Conservation (phyloP, 2,797 vertebrate genomes). For the Myotis pilosus region DNA sequence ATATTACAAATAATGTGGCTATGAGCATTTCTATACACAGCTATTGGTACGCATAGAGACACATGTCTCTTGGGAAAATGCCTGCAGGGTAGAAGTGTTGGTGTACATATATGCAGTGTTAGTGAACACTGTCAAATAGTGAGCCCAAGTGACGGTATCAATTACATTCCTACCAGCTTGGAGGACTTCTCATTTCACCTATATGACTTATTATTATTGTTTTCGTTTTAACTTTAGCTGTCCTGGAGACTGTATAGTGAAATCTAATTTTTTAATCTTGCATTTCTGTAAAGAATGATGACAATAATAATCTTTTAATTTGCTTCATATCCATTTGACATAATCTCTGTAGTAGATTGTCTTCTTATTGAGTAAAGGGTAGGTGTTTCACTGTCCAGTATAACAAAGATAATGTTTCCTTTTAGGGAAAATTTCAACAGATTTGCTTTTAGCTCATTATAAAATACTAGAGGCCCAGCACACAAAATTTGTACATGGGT, state of each 20-base stretch:
- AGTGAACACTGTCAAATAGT: background rate
- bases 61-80: background rate
- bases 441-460: background rate
- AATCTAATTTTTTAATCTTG: background rate
- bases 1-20: background rate
- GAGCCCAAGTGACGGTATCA: background rate
- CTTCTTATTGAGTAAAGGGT: background rate
- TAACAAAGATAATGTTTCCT: background rate
- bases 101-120: background rate
- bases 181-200: background rate
- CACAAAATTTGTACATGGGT: no score
- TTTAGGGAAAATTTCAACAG: background rate
- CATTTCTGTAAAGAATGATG: background rate
- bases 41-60: background rate
- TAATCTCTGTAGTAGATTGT: no score
- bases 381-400: background rate
- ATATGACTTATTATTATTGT: no score
- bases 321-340: background rate
- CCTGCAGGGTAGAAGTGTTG: background rate
- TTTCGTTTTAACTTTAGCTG: background rate
- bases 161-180: background rate
- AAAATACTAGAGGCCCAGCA: background rate
- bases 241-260: background rate
- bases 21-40: background rate
- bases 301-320: background rate